These are phyloP conservation scores for Panulirus ornatus DNA, from an alignment of 1,140 invertebrate genomes.

Conservation along the genomic window DNA sequence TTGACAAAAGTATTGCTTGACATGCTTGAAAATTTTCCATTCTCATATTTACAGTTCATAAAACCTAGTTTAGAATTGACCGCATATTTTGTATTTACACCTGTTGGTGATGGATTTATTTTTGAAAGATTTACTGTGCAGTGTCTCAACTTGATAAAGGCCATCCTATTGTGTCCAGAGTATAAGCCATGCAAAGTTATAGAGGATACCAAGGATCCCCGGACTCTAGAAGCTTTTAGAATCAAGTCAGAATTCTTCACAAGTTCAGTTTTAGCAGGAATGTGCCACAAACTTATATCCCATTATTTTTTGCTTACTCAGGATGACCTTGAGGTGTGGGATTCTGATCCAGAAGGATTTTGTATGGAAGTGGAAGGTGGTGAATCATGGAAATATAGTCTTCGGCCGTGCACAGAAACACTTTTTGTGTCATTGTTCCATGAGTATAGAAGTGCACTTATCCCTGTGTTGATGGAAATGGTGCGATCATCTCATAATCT, in stretches of 20 bases:
- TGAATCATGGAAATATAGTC: conserved; percentile 94
- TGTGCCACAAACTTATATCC: conserved; percentile 90
- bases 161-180: conserved; percentile 86
- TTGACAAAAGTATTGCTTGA: conserved; percentile 85
- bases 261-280: conserved; percentile 84
- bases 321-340: conserved; percentile 92
- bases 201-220: conserved; percentile 80
- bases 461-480: conserved; percentile 86
- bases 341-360: conserved; percentile 93
- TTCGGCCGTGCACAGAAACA: conserved; percentile 92
- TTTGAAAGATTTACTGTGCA: conserved; percentile 93
- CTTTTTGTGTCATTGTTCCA: conserved; percentile 91
- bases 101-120: conserved; percentile 84
- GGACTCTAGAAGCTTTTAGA: conserved; percentile 83
- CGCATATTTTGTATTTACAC: conserved; percentile 91
- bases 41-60: conserved; percentile 89
- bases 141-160: conserved; percentile 92
- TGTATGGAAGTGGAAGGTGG: conserved; percentile 80
- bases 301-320: conserved; percentile 92
- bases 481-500: conserved; percentile 83
- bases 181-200: conserved; percentile 84
- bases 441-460: conserved; percentile 86
- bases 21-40: conserved; percentile 87
- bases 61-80: conserved; percentile 88
- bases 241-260: conserved; percentile 87